Conservation (phyloP, 2,113 vertebrate species). For the Ciconia stormi region DNA sequence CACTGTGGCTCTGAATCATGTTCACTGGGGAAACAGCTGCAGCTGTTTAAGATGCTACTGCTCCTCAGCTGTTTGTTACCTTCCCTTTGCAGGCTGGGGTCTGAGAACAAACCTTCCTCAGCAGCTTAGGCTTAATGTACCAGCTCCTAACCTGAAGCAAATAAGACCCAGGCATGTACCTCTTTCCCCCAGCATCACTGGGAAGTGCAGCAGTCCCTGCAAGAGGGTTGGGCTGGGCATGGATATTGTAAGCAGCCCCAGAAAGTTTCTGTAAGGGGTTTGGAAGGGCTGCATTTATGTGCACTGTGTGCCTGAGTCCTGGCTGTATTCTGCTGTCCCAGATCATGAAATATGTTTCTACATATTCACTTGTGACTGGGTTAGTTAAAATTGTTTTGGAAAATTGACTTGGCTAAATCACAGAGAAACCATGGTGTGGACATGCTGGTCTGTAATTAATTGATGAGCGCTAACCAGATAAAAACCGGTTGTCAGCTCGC, state of each 20-base stretch:
- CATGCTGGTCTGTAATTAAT: conserved; percentile 24
- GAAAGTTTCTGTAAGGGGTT: neutral
- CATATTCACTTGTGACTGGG: neutral
- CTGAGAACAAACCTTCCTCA: neutral
- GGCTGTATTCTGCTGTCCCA: neutral
- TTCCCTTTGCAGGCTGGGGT: neutral
- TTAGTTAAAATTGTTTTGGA: conserved; percentile 27
- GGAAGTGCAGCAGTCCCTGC: neutral
- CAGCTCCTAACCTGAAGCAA: neutral
- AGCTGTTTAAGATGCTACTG: conserved; percentile 68
- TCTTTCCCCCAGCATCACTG: neutral
- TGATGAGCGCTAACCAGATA: conserved; percentile 5
- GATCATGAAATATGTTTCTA: neutral
- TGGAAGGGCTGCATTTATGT: neutral
- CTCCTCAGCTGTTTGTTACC: conserved; percentile 57
- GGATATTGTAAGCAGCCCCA: neutral
- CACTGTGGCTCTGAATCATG: conserved; percentile 47
- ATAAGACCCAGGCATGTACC: neutral
- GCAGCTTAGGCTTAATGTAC: neutral
- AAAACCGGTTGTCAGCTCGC: neutral
- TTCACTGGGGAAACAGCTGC: conserved; percentile 66
- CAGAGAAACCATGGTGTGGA: neutral
- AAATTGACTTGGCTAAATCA: conserved; percentile 25
- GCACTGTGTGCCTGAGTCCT: neutral
- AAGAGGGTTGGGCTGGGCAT: neutral